Evolutionary conservation across 2,113 vertebrate species (phyloP), one percentile per base, ranked within the genome.

Genomic region (Onychostruthus taczanowskii): DNA sequence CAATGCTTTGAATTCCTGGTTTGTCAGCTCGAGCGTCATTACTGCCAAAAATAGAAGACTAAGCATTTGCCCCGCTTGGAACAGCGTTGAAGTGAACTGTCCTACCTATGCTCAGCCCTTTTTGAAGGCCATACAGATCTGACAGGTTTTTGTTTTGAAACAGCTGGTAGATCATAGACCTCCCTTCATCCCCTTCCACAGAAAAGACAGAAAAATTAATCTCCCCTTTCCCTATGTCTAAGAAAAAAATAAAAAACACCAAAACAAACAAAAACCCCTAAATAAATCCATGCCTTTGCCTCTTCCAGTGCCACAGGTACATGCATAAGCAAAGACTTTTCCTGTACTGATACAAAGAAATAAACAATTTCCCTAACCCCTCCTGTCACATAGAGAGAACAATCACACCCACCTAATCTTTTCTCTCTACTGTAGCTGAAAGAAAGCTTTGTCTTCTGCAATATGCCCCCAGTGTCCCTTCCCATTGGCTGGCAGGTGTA

Each of bases 21-120:
- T 94, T 94, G 91, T 68, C 87, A 24, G 81, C 49, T 61, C 69
- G 69, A 84, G 78, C 89, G 86, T 93, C 95, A 93, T 53, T 44
- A 16, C 56, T 61, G 74, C 80, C 91, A 56, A 92, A 95, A 97
- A 96, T 96, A 96, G 77, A 53, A 68, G 41, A 11, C 73, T 64
- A 62, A 94, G 68, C 91, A 24, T 87, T 92, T 84, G 86, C 74
- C 76, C 49, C 30, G 84, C 89, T 87, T 89, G 81, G 89, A 88
- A 69, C 77, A 37, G 87, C 12, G 3, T 23, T 79, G 90, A 74
- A 89, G 74, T 73, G 69, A 82, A 69, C 69, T 72, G 80, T 27
- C 19, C 61, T 78, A 81, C 91, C 90, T 81, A 61, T 19, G 17
- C 52, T 74, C 80, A 72, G 26, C 7, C 33, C 24, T 35, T 81